A percentile compares a stretch with the other conserved stretches of the same genome.
phyloP scores from a whole-genome alignment of 2,113 vertebrate species.

The Lycocorax pyrrhopterus region DNA sequence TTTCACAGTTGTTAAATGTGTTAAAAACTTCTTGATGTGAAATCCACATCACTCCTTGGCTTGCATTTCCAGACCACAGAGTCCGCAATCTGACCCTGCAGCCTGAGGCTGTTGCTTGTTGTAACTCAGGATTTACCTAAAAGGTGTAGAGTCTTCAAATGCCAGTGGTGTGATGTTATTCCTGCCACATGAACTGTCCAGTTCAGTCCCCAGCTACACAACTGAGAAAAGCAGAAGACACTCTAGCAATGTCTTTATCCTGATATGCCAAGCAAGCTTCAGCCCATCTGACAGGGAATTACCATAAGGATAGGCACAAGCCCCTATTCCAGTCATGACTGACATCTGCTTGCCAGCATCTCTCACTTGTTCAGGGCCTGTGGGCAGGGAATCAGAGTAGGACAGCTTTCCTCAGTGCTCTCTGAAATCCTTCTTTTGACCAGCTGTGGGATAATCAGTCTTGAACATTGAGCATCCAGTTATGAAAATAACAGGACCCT shows the following conservation, averaged over 20 bases:
- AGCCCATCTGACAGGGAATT: not conserved
- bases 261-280: not conserved
- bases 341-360: not conserved
- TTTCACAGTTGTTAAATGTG: not conserved
- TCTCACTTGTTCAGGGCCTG: not conserved
- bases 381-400: not conserved
- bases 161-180: not conserved
- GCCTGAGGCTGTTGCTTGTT: not conserved
- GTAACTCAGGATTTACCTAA: not conserved
- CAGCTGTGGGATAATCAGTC: not conserved
- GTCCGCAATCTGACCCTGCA: not conserved
- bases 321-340: not conserved
- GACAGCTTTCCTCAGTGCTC: not conserved
- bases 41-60: not conserved
- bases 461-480: not conserved
- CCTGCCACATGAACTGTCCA: not conserved
- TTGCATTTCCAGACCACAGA: not conserved
- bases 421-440: not conserved
- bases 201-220: not conserved
- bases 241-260: not conserved
- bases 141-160: not conserved
- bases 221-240: not conserved
- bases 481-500: not conserved
- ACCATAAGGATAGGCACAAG: not conserved
- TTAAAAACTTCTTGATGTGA: not conserved